phyloP scores from a whole-genome alignment of 1,140 invertebrate species.

The Drosophila willistoni region DNA sequence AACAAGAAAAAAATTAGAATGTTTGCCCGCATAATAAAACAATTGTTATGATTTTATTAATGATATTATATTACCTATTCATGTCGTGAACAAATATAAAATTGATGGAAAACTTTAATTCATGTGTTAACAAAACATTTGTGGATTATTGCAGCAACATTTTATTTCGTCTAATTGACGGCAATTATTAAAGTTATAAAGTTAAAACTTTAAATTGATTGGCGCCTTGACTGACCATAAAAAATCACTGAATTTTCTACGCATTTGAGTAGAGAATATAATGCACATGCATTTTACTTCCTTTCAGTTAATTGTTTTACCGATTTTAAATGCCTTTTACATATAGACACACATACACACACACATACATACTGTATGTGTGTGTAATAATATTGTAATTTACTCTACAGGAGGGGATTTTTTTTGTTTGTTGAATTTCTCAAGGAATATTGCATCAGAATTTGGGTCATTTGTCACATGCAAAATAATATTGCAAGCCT shows the following conservation, averaged over 20 bases:
- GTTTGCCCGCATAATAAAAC: conserved; percentile 8
- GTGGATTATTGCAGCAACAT: conserved; percentile 3
- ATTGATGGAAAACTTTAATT: not conserved
- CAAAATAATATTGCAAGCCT: not conserved
- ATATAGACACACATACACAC: not conserved
- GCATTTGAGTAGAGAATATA: conserved; percentile 38
- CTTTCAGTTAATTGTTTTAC: conserved; percentile 39
- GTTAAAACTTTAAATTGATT: conserved; percentile 12
- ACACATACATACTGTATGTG: not conserved
- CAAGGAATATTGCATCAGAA: conserved; percentile 20
- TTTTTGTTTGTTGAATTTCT: not conserved
- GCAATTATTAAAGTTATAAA: conserved; percentile 22
- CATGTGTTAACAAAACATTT: not conserved
- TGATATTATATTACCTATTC: not conserved
- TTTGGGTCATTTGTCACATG: conserved; percentile 11
- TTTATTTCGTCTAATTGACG: conserved; percentile 28
- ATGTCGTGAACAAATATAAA: not conserved
- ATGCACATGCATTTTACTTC: conserved; percentile 30
- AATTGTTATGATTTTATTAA: conserved; percentile 21
- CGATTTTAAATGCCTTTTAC: conserved; percentile 17
- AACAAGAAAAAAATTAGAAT: conserved; percentile 9
- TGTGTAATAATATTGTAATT: not conserved
- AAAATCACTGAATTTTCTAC: conserved; percentile 33
- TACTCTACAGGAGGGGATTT: not conserved
- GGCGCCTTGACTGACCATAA: conserved; percentile 50